phyloP scores from a whole-genome alignment of 2,888 invertebrate genomes.

The Perizoma flavofasciatum region DNA sequence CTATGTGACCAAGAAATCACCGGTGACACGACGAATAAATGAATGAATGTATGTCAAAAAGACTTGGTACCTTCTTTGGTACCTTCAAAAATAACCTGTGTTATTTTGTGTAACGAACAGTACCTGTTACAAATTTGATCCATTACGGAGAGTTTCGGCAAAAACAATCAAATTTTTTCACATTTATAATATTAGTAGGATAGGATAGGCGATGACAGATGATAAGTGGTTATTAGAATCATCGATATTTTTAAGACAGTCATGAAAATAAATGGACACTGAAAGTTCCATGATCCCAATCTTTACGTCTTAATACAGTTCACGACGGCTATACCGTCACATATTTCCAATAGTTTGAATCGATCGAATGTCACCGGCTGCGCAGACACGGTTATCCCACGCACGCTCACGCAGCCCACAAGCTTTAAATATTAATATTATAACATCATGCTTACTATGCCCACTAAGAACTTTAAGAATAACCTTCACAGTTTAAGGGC shows the following conservation, averaged over 20 bases:
- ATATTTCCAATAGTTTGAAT: constrained; percentile 19
- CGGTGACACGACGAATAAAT: too few species aligned
- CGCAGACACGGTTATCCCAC: constrained; percentile 39
- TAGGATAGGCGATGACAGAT: not conserved
- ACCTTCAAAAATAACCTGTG: too few species aligned
- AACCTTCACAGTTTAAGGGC: too few species aligned
- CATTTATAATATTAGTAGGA: too few species aligned
- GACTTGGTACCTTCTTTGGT: too few species aligned
- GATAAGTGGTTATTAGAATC: not conserved
- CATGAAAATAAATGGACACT: constrained; percentile 2
- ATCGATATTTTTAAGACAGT: not conserved
- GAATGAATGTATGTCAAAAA: too few species aligned
- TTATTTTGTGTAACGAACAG: too few species aligned
- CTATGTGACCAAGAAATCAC: too few species aligned
- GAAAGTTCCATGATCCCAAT: constrained; percentile 6
- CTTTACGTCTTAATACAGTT: constrained; percentile 18
- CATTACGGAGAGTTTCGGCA: too few species aligned
- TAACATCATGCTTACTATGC: not conserved
- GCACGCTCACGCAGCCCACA: constrained; percentile 37
- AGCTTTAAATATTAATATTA: constrained; percentile 24
- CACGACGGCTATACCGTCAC: constrained; percentile 3
- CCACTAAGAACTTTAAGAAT: not conserved
- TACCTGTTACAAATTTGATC: too few species aligned
- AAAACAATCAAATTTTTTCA: too few species aligned
- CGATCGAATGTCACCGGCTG: constrained; percentile 20